Base-by-base conservation (phyloP, 2,113 vertebrate genomes). In the Echinops telfairi region DNA sequence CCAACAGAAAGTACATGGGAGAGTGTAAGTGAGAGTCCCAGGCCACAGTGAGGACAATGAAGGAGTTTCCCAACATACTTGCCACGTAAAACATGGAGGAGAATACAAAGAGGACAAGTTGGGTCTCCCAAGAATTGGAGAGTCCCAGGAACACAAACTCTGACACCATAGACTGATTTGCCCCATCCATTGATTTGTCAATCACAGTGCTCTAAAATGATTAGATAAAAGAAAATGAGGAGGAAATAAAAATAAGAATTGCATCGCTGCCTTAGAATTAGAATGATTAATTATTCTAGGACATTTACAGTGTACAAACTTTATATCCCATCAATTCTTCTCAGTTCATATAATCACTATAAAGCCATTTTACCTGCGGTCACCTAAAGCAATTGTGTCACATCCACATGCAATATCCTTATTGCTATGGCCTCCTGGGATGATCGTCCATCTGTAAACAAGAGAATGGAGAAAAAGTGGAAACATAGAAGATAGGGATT, bases 111-210 rank as follows among this genome's bases (percentile, higher is more conserved):
- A 91, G 60, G 47, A 71, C 3, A 76, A 91, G 47, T 47, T 78
- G 47, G 10, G 76, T 83, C 6, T 94, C 78, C 70, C 78, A 94
- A 19, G 79, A 86, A 62, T 3, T 29, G 14, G 38, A 53, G 6
- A 92, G n/a, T 91, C 86, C 92, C 38, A 92, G 17, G 60, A 92
- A 89, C 53, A 94, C 23, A 25, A 78, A 78, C 76, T 78, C 40
- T 29, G 76, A 78, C 76, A 78, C 40, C 25, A 43, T 40, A 29
- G 76, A 7, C 14, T 84, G 25, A 91, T 91, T 91, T 2, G 1
- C 6, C 53, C 4, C 58, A 84, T 38, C 58, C 89, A 84, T 66
- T 66, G 25, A 47, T 38, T 38, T 78, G 78, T 78, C 60, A 57
- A 27, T 25, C 68, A 22, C 38, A 91, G 25, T 29, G 27, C 25